Conservation (phyloP, 2,888 invertebrate genomes). For the Eudemis profundana region DNA sequence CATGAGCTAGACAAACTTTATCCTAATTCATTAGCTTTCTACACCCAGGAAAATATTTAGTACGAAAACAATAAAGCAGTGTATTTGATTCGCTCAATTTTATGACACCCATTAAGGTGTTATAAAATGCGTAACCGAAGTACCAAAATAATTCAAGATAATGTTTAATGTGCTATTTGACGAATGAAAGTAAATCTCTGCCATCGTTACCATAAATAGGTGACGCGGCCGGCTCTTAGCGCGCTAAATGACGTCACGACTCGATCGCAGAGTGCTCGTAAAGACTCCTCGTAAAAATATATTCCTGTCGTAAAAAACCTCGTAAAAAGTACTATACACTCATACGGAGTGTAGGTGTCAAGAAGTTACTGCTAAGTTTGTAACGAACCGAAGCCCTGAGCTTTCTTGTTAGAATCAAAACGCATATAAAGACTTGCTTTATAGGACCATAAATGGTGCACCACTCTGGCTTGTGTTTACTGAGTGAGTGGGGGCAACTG, state of each 20-base stretch:
- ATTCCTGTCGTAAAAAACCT: slow-evolving; percentile 40
- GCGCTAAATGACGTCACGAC: slow-evolving; percentile 31
- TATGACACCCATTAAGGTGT: slow-evolving; percentile 4
- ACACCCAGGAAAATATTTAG: too few relatives aligned
- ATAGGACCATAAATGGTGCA: too few relatives aligned
- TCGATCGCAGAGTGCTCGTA: slow-evolving; percentile 43
- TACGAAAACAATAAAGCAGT: neutral
- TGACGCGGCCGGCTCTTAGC: slow-evolving; percentile 19
- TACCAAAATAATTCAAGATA: slow-evolving; percentile 28
- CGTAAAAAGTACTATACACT: slow-evolving; percentile 31
- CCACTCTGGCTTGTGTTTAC: too few relatives aligned
- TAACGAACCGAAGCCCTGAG: too few relatives aligned
- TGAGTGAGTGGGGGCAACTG: too few relatives aligned
- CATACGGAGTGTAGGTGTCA: slow-evolving; percentile 21
- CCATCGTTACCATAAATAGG: slow-evolving; percentile 33
- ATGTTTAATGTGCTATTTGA: slow-evolving; percentile 30
- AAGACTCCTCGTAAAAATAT: slow-evolving; percentile 40
- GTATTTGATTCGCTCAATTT: neutral
- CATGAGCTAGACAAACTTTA: too few relatives aligned
- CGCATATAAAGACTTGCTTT: too few relatives aligned
- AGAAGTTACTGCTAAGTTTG: slow-evolving; percentile 30
- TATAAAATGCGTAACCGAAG: slow-evolving; percentile 9
- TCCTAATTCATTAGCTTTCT: too few relatives aligned
- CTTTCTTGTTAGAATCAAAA: too few relatives aligned
- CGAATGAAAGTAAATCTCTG: slow-evolving; percentile 24